These are phyloP conservation scores for rat (Rattus norvegicus) DNA, from an alignment of 2,113 vertebrate genomes.

Conservation along the genomic window GRCr8 NC_086026.1:111265501-111266000, in stretches of 20 bases:
- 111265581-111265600: no score
- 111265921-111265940: background rate
- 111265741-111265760: background rate
- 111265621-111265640: no score
- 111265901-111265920: background rate
- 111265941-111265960: background rate
- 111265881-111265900: background rate
- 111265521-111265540: no score
- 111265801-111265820: background rate
- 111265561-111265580: no score
- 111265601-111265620: no score
- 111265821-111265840: background rate
- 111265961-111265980: background rate
- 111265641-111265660: no score
- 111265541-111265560: no score
- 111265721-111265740: background rate
- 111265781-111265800: background rate
- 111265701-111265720: background rate
- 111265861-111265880: background rate
- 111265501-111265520: no score
- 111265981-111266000: background rate
- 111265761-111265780: background rate
- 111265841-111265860: background rate
- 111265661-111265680: background rate
- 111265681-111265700: background rate